These are phyloP conservation scores for Cynopterus sphinx DNA, from an alignment of 2,797 vertebrate genomes.

Conservation along the genomic window DNA sequence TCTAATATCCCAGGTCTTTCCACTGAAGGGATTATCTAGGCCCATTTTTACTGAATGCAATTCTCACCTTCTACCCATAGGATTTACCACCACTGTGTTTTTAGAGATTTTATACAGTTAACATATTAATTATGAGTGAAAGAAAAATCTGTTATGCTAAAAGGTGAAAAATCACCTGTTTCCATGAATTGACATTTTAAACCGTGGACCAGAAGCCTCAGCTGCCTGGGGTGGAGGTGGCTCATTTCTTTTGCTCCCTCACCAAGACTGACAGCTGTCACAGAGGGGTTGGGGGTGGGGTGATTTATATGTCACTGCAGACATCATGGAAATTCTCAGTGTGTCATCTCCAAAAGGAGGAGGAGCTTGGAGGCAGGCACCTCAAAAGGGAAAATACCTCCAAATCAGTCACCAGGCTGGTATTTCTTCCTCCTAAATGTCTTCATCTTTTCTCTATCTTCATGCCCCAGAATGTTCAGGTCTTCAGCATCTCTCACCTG, in stretches of 20 bases:
- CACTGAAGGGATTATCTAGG: not conserved
- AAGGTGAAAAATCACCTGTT: constrained; percentile 28
- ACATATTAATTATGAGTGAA: not conserved
- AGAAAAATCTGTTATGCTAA: not conserved
- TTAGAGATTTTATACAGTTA: not conserved
- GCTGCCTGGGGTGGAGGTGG: not conserved
- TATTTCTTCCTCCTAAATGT: not conserved
- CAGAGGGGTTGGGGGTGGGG: not conserved
- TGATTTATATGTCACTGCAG: constrained; percentile 15
- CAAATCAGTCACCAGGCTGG: not conserved
- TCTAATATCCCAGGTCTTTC: not conserved
- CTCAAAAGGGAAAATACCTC: constrained; percentile 15
- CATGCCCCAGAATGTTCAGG: not conserved
- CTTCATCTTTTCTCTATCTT: not conserved
- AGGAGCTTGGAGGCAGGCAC: not conserved
- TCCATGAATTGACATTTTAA: constrained; percentile 48
- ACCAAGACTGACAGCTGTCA: constrained; percentile 24
- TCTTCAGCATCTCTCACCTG: not conserved
- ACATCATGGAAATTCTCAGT: constrained; percentile 66
- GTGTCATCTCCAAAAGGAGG: constrained; percentile 42
- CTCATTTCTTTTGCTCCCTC: not conserved
- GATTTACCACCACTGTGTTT: not conserved
- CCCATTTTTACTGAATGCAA: not conserved
- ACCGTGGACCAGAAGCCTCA: constrained; percentile 10
- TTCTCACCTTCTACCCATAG: not conserved